Evolutionary conservation across 2,888 invertebrate genomes (phyloP), one percentile per base, ranked within the genome.

Genomic region (Nomada fucata): DNA sequence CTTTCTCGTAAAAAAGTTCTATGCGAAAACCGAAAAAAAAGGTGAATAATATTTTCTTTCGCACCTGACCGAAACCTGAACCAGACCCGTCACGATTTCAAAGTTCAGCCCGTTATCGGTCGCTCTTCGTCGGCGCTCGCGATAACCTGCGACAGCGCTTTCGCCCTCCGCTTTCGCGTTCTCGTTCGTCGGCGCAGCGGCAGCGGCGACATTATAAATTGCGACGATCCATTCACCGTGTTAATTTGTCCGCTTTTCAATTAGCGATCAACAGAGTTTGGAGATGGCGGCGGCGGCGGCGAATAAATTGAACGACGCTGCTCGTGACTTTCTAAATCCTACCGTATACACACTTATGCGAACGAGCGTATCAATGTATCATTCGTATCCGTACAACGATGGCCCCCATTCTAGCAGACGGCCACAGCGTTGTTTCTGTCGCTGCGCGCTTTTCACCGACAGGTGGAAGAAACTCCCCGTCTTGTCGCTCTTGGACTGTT

Each of bases 191-290:
- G 59, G 47, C 26, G 23, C n/a, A 13, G 78, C 42, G 59, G 63
- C 74, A 70, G 77, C 76, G 77, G 76, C 85, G 89, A 86, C 84
- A 83, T 88, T 89, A 91, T 89, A 90, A 91, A 91, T 91, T 86
- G 79, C 85, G 61, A 76, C 79, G 80, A 81, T 83, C 86, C 86
- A 86, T 87, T 89, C 84, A 69, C 86, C 79, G 78, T 81, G 88
- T 89, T 91, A 90, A 90, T 91, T 89, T 85, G 84, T 90, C 87
- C 84, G 83, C 87, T 88, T 90, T 91, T 90, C 89, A 91, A 91
- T 91, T 89, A 90, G 90, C 87, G 86, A 67, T 76, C 70, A 74
- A 87, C 85, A 83, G 74, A 87, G 87, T 86, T 84, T 69, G 83
- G 81, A 78, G 57, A 69, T 70, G 69, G 69, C 44, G 70, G 67